Evolutionary conservation across 35 echinoderm and acorn worm genomes (phyloP), one percentile per base, ranked within the genome.

Genomic region (Heliocidaris tuberculata): DNA sequence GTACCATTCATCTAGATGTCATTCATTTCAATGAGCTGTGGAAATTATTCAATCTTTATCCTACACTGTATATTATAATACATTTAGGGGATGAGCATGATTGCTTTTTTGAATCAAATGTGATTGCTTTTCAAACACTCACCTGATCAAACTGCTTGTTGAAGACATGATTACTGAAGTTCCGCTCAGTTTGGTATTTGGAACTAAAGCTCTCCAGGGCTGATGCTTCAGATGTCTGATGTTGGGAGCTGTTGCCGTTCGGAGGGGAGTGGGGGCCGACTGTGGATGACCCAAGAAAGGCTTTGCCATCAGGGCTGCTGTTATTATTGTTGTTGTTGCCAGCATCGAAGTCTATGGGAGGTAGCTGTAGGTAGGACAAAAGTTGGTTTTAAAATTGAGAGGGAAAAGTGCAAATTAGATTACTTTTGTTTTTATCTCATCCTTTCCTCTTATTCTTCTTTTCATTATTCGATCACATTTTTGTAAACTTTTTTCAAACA

Each of bases 141-240:
- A 99, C 98, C 98, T 97, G 96, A 85, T 97, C 93, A 96, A 99
- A 99, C 10, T 96, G 93, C 31, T 97, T 96, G 50, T 94, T 95
- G 47, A 95, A 90, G 15, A 88, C 59, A 93, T 99, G 98, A 35
- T 49, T 89, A 48, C 98, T 97, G 92, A 99, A 99, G n/a, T 97
- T 85, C 88, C 98, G 95, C 85, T 99, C 98, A 52, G 93, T 95
- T 65, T 99, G 98, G 88, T 99, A 99, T 60, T 94, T 99, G 78
- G 96, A 97, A 93, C 98, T 95, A 86, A 99, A 99, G 60, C 92
- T 96, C 71, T 99, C 98, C 56, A 99, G 87, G 27, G 98, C 98
- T n/a, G 96, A 27, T 6, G 96, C 98, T 86, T 99, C 98, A 30
- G 96, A 95, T 59, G 92, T 96, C 47, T 97, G 95, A 19, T 95